phyloP scores from a whole-genome alignment of 2,113 vertebrate genomes.

The Myodes glareolus region DNA sequence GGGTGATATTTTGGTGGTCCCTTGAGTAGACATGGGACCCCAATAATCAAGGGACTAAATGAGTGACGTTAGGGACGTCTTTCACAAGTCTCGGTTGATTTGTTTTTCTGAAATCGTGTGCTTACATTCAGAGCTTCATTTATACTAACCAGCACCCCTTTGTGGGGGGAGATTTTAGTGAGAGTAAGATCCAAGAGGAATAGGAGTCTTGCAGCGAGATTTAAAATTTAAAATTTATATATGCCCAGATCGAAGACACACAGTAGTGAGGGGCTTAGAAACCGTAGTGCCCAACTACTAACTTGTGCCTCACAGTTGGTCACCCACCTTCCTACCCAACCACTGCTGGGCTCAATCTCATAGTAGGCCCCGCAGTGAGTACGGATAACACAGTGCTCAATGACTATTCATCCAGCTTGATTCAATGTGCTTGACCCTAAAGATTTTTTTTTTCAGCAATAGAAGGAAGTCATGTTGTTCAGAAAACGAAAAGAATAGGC shows the following conservation, averaged over 20 bases:
- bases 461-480: background rate
- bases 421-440: background rate
- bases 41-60: background rate
- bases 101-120: background rate
- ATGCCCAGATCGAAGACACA: background rate
- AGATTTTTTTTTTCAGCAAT: background rate
- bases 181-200: background rate
- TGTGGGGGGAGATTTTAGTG: conserved; percentile 11
- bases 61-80: background rate
- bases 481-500: background rate
- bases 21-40: background rate
- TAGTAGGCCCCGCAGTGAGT: background rate
- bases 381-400: background rate
- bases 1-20: background rate
- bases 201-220: background rate
- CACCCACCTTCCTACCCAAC: too few species aligned
- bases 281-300: background rate
- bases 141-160: background rate
- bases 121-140: background rate
- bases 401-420: conserved; percentile 29
- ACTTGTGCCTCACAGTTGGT: background rate
- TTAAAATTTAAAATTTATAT: background rate
- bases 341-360: background rate
- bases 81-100: background rate
- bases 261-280: background rate